phyloP scores from a whole-genome alignment of 2,888 invertebrate species.

The Dyspetes luteomarginatus region DNA sequence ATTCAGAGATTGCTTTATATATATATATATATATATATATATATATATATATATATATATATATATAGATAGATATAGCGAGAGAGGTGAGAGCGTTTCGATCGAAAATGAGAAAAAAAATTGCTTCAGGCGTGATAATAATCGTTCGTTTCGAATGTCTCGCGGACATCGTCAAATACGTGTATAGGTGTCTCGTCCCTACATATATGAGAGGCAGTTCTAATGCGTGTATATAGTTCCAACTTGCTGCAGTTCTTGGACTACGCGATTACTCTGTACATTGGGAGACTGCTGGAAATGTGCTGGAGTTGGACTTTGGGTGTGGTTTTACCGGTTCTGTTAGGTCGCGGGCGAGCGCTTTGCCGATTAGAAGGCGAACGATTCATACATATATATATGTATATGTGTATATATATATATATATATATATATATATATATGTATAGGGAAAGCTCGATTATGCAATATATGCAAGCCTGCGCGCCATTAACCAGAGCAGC shows the following conservation, averaged over 20 bases:
- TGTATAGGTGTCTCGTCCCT: background rate
- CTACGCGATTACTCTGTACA: conserved; percentile 27
- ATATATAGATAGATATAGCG: background rate
- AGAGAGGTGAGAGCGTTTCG: conserved; percentile 11
- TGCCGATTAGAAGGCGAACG: conserved; percentile 76
- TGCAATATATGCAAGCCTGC: conserved; percentile 61
- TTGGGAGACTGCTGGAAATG: conserved; percentile 11
- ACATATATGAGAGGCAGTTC: background rate
- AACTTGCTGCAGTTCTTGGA: conserved; percentile 16
- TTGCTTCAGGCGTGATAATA: conserved; percentile 46
- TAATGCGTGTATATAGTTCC: conserved; percentile 37
- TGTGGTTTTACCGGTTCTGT: conserved; percentile 81
- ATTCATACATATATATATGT: conserved; percentile 23
- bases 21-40: background rate
- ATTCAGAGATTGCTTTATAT: background rate
- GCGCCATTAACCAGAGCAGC: conserved; percentile 62
- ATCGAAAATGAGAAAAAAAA: background rate
- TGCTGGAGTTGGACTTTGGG: conserved; percentile 70
- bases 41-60: conserved; percentile 1
- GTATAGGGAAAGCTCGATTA: conserved; percentile 36
- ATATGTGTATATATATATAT: background rate
- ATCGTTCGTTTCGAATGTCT: conserved; percentile 28
- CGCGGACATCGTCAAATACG: conserved; percentile 24
- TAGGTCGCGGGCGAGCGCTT: conserved; percentile 66
- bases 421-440: background rate